Base-by-base conservation (phyloP, 2,113 vertebrate genomes). In the Sinocyclocheilus rhinocerous region DNA sequence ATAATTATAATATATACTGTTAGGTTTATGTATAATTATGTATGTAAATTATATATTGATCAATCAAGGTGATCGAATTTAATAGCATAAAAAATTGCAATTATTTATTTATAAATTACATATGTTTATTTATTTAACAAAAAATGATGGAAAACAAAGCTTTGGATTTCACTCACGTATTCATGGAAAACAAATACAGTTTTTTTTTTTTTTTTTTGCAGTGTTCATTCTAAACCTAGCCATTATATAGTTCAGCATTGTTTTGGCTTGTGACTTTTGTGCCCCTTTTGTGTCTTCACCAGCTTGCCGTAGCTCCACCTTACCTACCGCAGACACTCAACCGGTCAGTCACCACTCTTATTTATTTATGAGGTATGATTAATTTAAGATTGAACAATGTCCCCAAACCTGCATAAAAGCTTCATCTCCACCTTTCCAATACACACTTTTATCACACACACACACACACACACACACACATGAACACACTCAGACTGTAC, bases 311-410 rank as follows among this genome's bases (percentile, higher is more conserved):
- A 67, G 80, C 52, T 63, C 6, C 55, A 42, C 57, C 59, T 7
- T 82, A 26, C 80, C 63, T 15, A 67, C 69, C 24, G 4, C 8
- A 81, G 6, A 59, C 73, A 76, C n/a, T 86, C 57, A 63, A 29
- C 26, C 26, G 12, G 70, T 76, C 79, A 39, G 22, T 45, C 70
- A 6, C 15, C 24, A 6, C 20, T 45, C 57, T 86, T 24, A 83
- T 6, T 82, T 45, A 82, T 86, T 86, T 36, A 86, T 86, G 57
- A 67, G 15, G 6, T 26, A 86, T 86, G 15, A 83, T 86, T 86
- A 76, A 86, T 86, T 86, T 75, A 86, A 79, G 77, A 67, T 8
- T n/a, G 18, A 59, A 86, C 26, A 29, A 22, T 50, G 26, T 29
- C 29, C 29, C 24, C 57, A 65, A 73, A 76, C 39, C n/a, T 76